phyloP scores from a whole-genome alignment of 2,888 invertebrate genomes.

The Cheilosia impressa region DNA sequence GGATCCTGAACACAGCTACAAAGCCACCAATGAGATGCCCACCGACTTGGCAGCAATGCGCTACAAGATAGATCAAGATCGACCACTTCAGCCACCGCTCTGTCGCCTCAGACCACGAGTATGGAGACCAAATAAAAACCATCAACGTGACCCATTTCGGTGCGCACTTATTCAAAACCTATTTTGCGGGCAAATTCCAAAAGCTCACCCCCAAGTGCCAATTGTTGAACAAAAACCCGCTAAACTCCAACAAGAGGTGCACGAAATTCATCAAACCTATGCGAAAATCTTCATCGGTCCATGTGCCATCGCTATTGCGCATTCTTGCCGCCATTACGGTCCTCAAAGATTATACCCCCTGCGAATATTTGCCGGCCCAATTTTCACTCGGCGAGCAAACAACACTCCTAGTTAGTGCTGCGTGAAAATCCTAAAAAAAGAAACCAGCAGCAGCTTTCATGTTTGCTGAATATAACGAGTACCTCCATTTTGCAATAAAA shows the following conservation, averaged over 20 bases:
- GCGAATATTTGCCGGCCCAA: neutral
- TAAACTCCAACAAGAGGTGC: neutral
- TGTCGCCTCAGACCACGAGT: no score
- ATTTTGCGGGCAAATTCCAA: neutral
- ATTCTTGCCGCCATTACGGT: neutral
- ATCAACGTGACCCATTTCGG: no score
- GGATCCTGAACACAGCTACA: no score
- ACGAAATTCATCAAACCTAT: neutral
- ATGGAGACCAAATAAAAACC: no score
- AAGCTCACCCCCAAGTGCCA: conserved; percentile 4
- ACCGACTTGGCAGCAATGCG: no score
- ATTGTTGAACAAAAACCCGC: conserved; percentile 12
- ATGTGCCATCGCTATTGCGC: neutral
- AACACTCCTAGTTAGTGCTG: neutral
- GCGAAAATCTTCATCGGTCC: conserved; percentile 22
- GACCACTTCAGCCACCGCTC: no score
- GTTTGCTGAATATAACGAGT: conserved; percentile 41
- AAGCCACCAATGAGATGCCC: no score
- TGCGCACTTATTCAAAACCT: neutral
- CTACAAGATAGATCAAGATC: no score
- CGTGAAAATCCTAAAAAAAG: neutral
- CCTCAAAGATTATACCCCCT: neutral
- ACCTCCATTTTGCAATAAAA: conserved; percentile 49
- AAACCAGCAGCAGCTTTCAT: conserved; percentile 22
- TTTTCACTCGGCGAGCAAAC: neutral